A percentile compares a stretch with the other conserved stretches of the same genome.
Conservation (phyloP, 2,113 vertebrate species). For the Argyrosomus japonicus region DNA sequence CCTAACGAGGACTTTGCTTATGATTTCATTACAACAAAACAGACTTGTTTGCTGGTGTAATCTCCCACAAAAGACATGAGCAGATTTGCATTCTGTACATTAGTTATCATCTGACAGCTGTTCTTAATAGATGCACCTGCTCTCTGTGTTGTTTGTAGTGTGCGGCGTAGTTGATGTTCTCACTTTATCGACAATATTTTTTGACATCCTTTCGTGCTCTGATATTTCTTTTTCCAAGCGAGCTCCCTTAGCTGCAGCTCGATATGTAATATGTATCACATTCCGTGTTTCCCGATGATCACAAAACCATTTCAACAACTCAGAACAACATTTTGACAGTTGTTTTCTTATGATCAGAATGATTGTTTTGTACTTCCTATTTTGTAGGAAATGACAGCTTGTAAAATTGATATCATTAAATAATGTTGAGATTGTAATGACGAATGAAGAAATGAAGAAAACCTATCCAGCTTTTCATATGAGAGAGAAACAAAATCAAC, state of each 20-base stretch:
- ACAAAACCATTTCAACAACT: neutral
- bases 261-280: neutral
- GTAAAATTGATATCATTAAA: neutral
- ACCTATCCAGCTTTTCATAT: neutral
- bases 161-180: neutral
- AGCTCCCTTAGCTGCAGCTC: neutral
- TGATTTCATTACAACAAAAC: constrained; percentile 21
- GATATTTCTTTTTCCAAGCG: neutral
- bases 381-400: neutral
- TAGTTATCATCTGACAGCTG: neutral
- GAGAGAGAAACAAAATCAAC: neutral
- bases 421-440: neutral
- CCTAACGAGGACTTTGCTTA: constrained; percentile 1
- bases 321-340: neutral
- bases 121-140: neutral
- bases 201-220: neutral
- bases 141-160: neutral
- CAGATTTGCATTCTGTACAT: constrained; percentile 1
- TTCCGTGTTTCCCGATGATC: neutral
- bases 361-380: too few species aligned
- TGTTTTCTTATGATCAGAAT: neutral
- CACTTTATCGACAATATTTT: neutral
- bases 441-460: too few species aligned
- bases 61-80: neutral
- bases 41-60: neutral